Evolutionary conservation across 2,888 invertebrate genomes (phyloP).

Genomic region (Acanthosepion esculentum): DNA sequence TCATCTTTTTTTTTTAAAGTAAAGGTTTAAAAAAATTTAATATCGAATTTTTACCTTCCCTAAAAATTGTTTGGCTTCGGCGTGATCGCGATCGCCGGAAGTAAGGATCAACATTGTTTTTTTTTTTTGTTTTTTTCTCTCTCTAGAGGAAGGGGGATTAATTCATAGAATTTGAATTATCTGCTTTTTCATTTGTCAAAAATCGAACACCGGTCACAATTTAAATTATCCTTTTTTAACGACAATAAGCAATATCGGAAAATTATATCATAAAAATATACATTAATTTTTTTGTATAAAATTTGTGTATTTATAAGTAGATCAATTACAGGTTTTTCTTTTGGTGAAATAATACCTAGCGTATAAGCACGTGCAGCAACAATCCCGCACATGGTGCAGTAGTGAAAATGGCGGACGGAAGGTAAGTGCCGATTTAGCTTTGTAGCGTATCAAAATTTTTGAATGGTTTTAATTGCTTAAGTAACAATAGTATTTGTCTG

Average conservation of each 20-base stretch:
- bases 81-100: background rate
- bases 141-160: background rate
- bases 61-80: background rate
- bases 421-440: background rate
- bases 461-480: background rate
- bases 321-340: background rate
- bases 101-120: background rate
- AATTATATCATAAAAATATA: background rate
- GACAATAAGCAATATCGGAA: background rate
- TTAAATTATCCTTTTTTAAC: background rate
- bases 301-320: background rate
- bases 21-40: background rate
- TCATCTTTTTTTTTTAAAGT: background rate
- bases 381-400: constrained; percentile 42
- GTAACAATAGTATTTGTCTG: background rate
- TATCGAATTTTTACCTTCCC: background rate
- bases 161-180: background rate
- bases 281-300: background rate
- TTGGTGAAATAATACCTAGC: background rate
- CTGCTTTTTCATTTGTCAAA: background rate
- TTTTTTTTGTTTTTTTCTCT: no score
- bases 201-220: background rate
- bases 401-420: constrained; percentile 14
- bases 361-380: constrained; percentile 43
- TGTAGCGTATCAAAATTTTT: background rate